Evolutionary conservation across 1,140 invertebrate genomes (phyloP).

Genomic region (Augochlora pura): DNA sequence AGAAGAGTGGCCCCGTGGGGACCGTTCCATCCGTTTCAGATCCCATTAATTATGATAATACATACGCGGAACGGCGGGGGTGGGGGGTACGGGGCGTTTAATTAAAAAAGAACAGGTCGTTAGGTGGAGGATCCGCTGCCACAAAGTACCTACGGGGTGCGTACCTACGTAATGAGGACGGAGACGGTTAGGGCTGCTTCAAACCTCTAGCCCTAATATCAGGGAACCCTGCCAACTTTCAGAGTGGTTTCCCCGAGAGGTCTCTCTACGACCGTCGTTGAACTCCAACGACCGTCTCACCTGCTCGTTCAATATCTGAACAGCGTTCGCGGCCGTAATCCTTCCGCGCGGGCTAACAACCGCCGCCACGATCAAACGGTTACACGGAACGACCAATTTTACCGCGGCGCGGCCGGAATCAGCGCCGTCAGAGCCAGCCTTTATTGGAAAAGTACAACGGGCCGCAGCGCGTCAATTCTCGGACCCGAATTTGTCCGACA

Average conservation of each 20-base stretch:
- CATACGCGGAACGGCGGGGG: neutral
- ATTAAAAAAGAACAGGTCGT: conserved; percentile 36
- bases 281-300: conserved; percentile 49
- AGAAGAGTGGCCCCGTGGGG: neutral
- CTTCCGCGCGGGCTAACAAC: conserved; percentile 26
- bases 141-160: conserved; percentile 23
- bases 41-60: conserved; percentile 18
- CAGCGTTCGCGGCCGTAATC: conserved; percentile 24
- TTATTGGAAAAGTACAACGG: neutral
- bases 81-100: neutral
- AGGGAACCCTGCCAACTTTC: conserved; percentile 50
- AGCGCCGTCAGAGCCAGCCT: neutral
- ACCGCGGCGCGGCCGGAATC: neutral
- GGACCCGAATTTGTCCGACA: neutral
- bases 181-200: conserved; percentile 53
- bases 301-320: conserved; percentile 39
- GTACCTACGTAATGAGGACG: conserved; percentile 52
- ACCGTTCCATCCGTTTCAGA: neutral
- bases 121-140: conserved; percentile 12
- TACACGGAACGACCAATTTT: conserved; percentile 22
- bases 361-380: conserved; percentile 13
- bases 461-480: too few relatives aligned
- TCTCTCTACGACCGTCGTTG: conserved; percentile 45
- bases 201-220: conserved; percentile 48
- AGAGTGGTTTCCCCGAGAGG: conserved; percentile 50